Evolutionary conservation across 2,113 vertebrate species (phyloP), one percentile per base, ranked within the genome.

Genomic region (Sus scrofa): DNA sequence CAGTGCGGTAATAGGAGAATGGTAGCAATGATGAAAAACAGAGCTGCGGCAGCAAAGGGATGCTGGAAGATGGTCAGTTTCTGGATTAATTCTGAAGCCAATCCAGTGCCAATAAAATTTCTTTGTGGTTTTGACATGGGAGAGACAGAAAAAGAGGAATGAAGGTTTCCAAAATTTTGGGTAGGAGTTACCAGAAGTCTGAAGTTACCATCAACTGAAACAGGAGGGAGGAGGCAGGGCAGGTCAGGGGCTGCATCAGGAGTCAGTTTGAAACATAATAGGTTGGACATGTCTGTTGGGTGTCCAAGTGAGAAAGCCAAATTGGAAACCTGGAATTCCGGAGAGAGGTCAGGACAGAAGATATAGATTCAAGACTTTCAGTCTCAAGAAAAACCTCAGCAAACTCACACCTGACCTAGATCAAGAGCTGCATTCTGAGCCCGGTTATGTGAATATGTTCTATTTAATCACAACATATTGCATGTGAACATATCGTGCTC

Each of bases 231-330:
- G 13, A 37, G 15, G 39, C 1, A 4, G 44, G n/a, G n/a, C 6
- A 2, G 20, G 20, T 30, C 9, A 30, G 9, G 22, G 18, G 13
- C n/a, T 1, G 20, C n/a, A 0, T 27, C 10, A 0, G 3, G 34
- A 26, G 16, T n/a, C 78, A 15, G 16, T 27, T 24, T n/a, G 15
- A 62, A 34, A 34, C 54, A 2, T 39, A n/a, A 13, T 2, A 4
- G 24, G 11, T 9, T n/a, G 18, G n/a, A 13, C n/a, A 18, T 7
- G 18, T 7, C 86, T 50, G 26, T 1, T 18, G n/a, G n/a, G 7
- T 8, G 12, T 63, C 34, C 39, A 22, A 24, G 50, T 39, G 19
- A 32, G 88, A 24, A 60, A 2, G 44, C 65, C 63, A 74, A 52
- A 54, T 56, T n/a, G 70, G 16, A 78, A n/a, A 73, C 6, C 58